Percentiles rank a stretch among this genome's conserved stretches.
Conservation (phyloP, 2,113 vertebrate genomes). For the Xiphorhynchus elegans region DNA sequence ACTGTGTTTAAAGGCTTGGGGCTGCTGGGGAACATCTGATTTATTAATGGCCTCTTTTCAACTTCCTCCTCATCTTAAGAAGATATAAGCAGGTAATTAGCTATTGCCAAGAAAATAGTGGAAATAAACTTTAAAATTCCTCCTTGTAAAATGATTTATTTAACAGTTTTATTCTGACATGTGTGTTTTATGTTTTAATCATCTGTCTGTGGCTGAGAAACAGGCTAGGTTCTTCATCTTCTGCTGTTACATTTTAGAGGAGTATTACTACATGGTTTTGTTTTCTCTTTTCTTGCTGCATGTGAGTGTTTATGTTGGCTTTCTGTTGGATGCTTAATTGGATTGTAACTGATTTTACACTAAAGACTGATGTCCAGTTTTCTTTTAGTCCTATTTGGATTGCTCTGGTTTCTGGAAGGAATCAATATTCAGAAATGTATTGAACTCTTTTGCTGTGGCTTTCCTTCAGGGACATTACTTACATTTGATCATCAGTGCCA, state of each 20-base stretch:
- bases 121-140: slow-evolving; percentile 62
- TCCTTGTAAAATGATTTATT: slow-evolving; percentile 58
- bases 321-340: slow-evolving; percentile 33
- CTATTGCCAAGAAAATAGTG: slow-evolving; percentile 47
- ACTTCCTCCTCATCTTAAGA: slow-evolving; percentile 68
- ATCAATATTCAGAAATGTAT: slow-evolving; percentile 42
- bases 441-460: neutral
- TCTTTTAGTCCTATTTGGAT: neutral
- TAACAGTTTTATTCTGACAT: slow-evolving; percentile 55
- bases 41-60: slow-evolving; percentile 55
- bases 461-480: neutral
- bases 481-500: slow-evolving; percentile 3
- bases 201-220: slow-evolving; percentile 27
- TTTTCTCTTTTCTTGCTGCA: slow-evolving; percentile 10
- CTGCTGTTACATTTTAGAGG: neutral
- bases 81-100: slow-evolving; percentile 68
- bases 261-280: neutral
- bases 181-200: slow-evolving; percentile 60
- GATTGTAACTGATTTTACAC: slow-evolving; percentile 53
- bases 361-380: slow-evolving; percentile 21
- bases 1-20: slow-evolving; percentile 42
- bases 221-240: slow-evolving; percentile 12
- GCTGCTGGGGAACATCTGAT: slow-evolving; percentile 53
- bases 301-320: slow-evolving; percentile 3
- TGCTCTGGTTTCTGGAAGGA: slow-evolving; percentile 28